These are phyloP conservation scores for Podargus strigoides DNA, from an alignment of 2,797 vertebrate species.

Conservation along the genomic window DNA sequence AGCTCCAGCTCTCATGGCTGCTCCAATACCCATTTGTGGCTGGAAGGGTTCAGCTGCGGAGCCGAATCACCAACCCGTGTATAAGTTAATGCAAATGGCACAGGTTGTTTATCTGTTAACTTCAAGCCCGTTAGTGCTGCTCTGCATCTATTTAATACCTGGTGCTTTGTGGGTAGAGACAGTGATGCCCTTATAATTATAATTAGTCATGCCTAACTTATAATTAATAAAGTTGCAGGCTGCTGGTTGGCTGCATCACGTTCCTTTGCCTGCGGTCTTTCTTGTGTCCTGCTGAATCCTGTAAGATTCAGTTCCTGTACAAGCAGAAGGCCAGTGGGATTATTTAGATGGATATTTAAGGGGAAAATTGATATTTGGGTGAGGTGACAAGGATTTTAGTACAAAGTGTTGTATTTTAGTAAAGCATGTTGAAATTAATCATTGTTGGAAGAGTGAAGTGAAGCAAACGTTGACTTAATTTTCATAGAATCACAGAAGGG, in stretches of 20 bases:
- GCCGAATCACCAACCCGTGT: not conserved
- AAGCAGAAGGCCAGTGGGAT: not conserved
- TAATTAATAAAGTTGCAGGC: not conserved
- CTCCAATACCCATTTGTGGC: not conserved
- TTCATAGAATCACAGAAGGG: no score
- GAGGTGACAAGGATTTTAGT: not conserved
- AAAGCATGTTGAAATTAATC: fast-evolving
- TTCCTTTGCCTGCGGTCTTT: fast-evolving
- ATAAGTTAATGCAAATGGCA: not conserved
- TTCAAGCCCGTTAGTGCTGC: not conserved
- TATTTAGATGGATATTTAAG: not conserved
- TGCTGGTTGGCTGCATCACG: not conserved
- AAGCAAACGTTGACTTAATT: not conserved
- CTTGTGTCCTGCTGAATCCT: not conserved
- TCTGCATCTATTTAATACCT: not conserved
- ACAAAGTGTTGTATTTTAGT: not conserved
- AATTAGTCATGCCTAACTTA: not conserved
- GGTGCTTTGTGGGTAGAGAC: not conserved
- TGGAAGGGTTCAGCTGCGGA: not conserved
- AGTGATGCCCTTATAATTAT: not conserved
- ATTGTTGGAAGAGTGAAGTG: not conserved
- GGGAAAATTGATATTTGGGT: not conserved
- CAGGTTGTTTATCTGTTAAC: not conserved
- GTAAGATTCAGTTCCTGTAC: fast-evolving
- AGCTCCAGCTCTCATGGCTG: no score